Evolutionary conservation across 2,888 invertebrate genomes (phyloP).

Genomic region (Mythimna vitellina): DNA sequence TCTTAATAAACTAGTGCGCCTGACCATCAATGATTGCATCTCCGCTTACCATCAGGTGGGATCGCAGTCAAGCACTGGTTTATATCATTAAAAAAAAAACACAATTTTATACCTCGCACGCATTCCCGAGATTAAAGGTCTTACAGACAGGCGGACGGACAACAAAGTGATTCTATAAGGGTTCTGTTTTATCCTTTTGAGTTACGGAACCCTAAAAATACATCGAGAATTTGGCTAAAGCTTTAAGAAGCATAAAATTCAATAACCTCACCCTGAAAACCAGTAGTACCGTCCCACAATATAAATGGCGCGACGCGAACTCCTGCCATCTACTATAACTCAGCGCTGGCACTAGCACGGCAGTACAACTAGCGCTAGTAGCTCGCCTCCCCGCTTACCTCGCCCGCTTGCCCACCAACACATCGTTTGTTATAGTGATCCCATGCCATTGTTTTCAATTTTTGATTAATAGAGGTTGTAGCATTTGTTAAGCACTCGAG

Average conservation of each 20-base stretch:
- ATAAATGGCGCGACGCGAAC: conserved; percentile 52
- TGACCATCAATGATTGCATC: too few relatives aligned
- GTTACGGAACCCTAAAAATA: too few relatives aligned
- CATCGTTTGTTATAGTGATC: conserved; percentile 38
- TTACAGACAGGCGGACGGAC: too few relatives aligned
- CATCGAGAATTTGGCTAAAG: too few relatives aligned
- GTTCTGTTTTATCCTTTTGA: too few relatives aligned
- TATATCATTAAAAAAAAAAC: too few relatives aligned
- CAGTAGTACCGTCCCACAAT: conserved; percentile 24
- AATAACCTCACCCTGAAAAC: conserved; percentile 24
- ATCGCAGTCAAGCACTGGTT: too few relatives aligned
- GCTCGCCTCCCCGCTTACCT: conserved; percentile 29
- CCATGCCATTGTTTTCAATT: conserved; percentile 41
- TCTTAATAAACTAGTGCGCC: too few relatives aligned
- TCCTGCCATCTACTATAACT: conserved; percentile 54
- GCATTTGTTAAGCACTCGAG: not conserved
- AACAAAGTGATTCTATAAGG: too few relatives aligned
- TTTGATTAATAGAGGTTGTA: conserved; percentile 39
- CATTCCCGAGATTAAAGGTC: too few relatives aligned
- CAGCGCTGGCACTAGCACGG: conserved; percentile 38
- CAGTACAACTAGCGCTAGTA: conserved; percentile 51
- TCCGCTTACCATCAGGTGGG: too few relatives aligned
- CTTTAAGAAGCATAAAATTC: not conserved
- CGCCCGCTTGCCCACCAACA: conserved; percentile 35
- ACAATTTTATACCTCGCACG: too few relatives aligned